Evolutionary conservation across 2,113 vertebrate genomes (phyloP).

Genomic region (Eptesicus fuscus): DNA sequence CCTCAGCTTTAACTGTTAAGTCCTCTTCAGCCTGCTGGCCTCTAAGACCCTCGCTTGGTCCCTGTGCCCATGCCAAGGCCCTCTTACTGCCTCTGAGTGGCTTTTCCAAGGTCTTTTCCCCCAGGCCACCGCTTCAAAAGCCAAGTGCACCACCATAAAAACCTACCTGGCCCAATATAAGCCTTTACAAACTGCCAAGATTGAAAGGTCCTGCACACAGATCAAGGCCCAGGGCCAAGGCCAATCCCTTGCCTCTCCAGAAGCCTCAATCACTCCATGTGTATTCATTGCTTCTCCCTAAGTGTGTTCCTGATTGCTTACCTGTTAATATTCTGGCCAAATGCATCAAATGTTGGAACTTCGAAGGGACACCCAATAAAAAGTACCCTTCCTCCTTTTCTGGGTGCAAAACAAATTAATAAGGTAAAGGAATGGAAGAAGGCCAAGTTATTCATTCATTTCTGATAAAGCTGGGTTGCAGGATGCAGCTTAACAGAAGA

Average conservation of each 20-base stretch:
- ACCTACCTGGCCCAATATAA: conserved; percentile 31
- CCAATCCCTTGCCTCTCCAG: not conserved
- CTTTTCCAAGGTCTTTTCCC: conserved; percentile 26
- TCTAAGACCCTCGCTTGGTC: not conserved
- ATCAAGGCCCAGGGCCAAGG: not conserved
- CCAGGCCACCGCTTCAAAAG: conserved; percentile 30
- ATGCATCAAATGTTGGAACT: not conserved
- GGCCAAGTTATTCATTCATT: not conserved
- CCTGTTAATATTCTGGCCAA: conserved; percentile 7
- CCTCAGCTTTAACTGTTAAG: conserved; percentile 6
- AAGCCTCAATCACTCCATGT: not conserved
- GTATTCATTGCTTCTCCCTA: not conserved
- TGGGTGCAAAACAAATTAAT: conserved; percentile 26
- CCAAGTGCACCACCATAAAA: not conserved
- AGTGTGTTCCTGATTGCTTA: not conserved
- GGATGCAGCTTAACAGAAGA: not conserved
- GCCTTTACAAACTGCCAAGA: not conserved
- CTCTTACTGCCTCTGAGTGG: conserved; percentile 4
- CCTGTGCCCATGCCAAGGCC: not conserved
- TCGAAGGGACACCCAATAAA: not conserved
- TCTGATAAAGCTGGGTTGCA: not conserved
- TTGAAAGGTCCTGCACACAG: not conserved
- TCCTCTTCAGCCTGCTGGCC: not conserved
- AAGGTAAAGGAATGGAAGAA: not conserved
- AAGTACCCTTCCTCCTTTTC: not conserved